Base-by-base conservation (phyloP, 2,888 invertebrate species). In the Rhogogaster chlorosoma region DNA sequence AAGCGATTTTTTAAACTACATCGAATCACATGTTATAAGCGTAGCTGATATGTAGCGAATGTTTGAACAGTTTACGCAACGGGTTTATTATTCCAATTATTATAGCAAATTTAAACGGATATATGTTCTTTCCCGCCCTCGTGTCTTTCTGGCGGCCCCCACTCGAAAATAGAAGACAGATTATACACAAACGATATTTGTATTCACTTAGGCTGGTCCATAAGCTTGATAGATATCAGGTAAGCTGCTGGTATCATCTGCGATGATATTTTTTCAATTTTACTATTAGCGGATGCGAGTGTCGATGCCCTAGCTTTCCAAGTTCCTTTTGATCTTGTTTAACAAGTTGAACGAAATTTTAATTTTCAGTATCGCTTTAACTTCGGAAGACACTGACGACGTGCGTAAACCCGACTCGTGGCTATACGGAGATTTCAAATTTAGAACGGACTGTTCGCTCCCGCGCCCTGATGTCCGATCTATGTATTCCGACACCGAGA, bases 291-390 rank as follows among this genome's bases (percentile, higher is more conserved):
- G 26, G 10, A n/a, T 32, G 26, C 12, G 71, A 15, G 32, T n/a
- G 18, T 83, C 53, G 42, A 53, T 45, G 32, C 38, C 49, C 53
- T 0, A 26, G 29, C 22, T 38, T 53, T n/a, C 53, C n/a, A n/a
- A 53, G 70, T 53, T 67, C 38, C 83, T 83, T 83, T 83, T 83
- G 83, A 83, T 83, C 83, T 83, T 70, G 45, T 67, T n/a, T 26
- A 83, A 80, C 80, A 80, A 61, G 57, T 80, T 80, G 6, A 80
- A 38, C 61, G 12, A 26, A 67, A 80, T 84, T 84, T 80, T 57
- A 80, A 84, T 80, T 84, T 80, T 45, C 84, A 12, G 67, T 32
- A 45, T 45, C 18, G 26, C 36, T 84, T 77, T 32, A 64, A n/a
- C 38, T n/a, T 75, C 26, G 64, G 42, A 77, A 84, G 77, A 84